Evolutionary conservation across 2,797 vertebrate genomes (phyloP).

Genomic region (Lophotriccus pileatus): DNA sequence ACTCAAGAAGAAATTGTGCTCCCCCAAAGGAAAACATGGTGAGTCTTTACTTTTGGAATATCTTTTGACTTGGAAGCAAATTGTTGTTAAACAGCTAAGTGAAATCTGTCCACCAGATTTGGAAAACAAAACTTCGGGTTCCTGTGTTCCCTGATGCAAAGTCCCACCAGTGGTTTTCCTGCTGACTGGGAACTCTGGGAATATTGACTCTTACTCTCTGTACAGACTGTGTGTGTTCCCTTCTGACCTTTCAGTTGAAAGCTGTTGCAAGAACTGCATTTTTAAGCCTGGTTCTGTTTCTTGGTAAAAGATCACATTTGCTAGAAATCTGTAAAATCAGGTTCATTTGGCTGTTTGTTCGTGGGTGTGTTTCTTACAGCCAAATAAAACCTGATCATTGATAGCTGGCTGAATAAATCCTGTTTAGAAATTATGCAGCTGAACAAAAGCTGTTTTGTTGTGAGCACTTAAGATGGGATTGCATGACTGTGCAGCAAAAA

Average conservation of each 20-base stretch:
- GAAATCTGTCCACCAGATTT: neutral
- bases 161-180: neutral
- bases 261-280: neutral
- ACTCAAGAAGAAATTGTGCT: constrained; percentile 78
- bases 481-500: neutral
- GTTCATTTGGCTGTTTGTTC: neutral
- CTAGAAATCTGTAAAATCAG: neutral
- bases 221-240: neutral
- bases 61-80: neutral
- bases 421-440: neutral
- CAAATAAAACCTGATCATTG: neutral
- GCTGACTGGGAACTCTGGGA: neutral
- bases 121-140: neutral
- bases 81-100: neutral
- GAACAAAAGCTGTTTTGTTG: neutral
- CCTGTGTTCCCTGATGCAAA: neutral
- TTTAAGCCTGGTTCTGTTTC: neutral
- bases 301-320: neutral
- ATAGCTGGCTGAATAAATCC: neutral
- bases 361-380: neutral
- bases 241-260: neutral
- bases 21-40: constrained; percentile 93
- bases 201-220: neutral
- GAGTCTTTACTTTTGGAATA: constrained; percentile 42
- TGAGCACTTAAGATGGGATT: neutral